Evolutionary conservation across 2,888 invertebrate species (phyloP), one percentile per base, ranked within the genome.

Genomic region (Troilus luridus): DNA sequence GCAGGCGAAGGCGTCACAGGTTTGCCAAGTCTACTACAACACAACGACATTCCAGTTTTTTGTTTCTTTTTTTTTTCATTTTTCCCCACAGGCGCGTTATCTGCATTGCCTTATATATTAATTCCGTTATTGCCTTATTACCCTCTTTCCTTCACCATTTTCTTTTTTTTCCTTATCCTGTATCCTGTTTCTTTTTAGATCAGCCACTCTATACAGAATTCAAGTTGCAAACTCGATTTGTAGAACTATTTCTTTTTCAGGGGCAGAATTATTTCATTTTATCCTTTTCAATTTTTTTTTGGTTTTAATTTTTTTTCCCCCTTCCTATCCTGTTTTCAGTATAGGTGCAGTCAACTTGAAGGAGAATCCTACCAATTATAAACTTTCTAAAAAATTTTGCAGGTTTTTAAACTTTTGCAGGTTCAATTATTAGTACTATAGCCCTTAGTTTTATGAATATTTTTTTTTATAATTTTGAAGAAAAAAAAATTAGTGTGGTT

Each of bases 331-430:
- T 21, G 59, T 62, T 92, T 92, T 92, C 92, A 92, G 92, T 92
- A 91, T 92, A 92, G 92, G 92, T 92, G 92, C 91, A 92, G 92
- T 92, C 92, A 92, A 92, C 92, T 92, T 91, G 81, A 90, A 89
- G 91, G 88, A 88, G 85, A 88, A 64, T 62, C 85, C 91, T 67
- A 56, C 88, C 59, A 90, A 21, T 54, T 67, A 89, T 88, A 67
- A 90, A 59, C 41, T 54, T 90, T 91, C 67, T 90, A 58, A 62
- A 88, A 88, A 88, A 59, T 41, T 81, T 81, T 81, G 54, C 54
- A 54, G 54, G 81, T 54, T 81, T 89, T 89, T 21, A 67, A 56
- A 72, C 56, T 72, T 89, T 89, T 27, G 17, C 27, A 64, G 72
- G 67, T 64, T 89, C 17, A 41, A 67, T 89, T 58, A 3, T 41